Evolutionary conservation across 2,888 invertebrate species (phyloP).

Genomic region (Chalcosyrphus nemorum): DNA sequence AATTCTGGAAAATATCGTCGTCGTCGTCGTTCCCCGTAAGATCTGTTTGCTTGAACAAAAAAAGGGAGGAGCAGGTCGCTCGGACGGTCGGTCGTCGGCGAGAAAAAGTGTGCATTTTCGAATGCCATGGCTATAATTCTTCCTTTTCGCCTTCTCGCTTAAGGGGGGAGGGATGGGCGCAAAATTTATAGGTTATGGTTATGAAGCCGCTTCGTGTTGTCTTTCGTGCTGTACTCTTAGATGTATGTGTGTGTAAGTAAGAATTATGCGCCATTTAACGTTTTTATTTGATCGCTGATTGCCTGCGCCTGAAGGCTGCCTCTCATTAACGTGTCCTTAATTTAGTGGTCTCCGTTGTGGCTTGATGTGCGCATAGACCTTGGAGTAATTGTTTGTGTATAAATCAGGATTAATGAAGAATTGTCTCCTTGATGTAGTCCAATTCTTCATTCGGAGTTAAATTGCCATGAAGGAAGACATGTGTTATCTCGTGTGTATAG

Average conservation of each 20-base stretch:
- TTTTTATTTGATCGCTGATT: conserved; percentile 75
- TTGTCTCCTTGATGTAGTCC: conserved; percentile 46
- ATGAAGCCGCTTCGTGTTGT: conserved; percentile 46
- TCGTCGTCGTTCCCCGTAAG: background rate
- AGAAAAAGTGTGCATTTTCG: conserved; percentile 67
- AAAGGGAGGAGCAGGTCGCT: background rate
- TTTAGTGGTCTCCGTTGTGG: conserved; percentile 49
- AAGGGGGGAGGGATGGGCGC: conserved; percentile 40
- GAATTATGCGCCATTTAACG: conserved; percentile 75
- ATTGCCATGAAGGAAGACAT: conserved; percentile 33
- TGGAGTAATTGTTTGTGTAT: conserved; percentile 53
- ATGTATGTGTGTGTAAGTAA: conserved; percentile 62
- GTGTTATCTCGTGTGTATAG: conserved; percentile 23
- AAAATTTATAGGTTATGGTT: conserved; percentile 71
- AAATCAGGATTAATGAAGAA: conserved; percentile 60
- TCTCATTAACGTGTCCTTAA: conserved; percentile 69
- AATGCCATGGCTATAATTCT: conserved; percentile 68
- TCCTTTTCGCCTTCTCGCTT: conserved; percentile 60
- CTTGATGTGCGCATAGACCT: conserved; percentile 24
- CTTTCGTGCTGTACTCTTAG: conserved; percentile 28
- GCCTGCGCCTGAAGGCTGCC: conserved; percentile 69
- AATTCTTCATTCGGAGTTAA: conserved; percentile 45
- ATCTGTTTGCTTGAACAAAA: background rate
- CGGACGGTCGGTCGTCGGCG: too few relatives aligned
- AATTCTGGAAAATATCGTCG: conserved; percentile 57